Evolutionary conservation across 2,888 invertebrate species (phyloP).

Genomic region (Eustalomyia histrio): DNA sequence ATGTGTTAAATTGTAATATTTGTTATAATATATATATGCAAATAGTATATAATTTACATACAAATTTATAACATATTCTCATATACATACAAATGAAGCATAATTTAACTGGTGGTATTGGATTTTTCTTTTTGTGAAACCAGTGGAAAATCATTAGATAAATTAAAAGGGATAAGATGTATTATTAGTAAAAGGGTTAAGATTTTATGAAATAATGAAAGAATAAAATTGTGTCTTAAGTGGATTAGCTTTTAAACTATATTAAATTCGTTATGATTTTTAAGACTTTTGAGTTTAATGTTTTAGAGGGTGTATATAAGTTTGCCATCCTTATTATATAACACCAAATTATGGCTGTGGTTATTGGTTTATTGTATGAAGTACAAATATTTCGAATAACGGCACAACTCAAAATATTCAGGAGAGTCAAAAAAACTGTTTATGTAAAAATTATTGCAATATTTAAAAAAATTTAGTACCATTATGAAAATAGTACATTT

Average conservation of each 20-base stretch:
- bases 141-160: constrained; percentile 17
- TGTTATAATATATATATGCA: constrained; percentile 21
- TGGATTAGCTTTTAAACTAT: not conserved
- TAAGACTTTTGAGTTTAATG: too few relatives aligned
- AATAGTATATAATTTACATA: constrained; percentile 47
- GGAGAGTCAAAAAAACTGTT: too few relatives aligned
- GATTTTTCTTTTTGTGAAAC: constrained; percentile 4
- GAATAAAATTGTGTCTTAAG: not conserved
- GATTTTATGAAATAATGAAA: not conserved
- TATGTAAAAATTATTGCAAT: too few relatives aligned
- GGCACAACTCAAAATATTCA: too few relatives aligned
- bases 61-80: constrained; percentile 3
- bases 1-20: constrained; percentile 31
- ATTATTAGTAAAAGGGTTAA: not conserved
- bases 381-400: too few relatives aligned
- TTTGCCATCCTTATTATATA: too few relatives aligned
- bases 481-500: too few relatives aligned
- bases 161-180: constrained; percentile 4
- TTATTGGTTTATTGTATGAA: too few relatives aligned
- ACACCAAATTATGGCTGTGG: too few relatives aligned
- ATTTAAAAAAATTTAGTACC: too few relatives aligned
- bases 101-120: not conserved
- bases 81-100: not conserved
- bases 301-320: too few relatives aligned
- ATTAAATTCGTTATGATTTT: not conserved